Evolutionary conservation across 1,140 invertebrate genomes (phyloP), one percentile per base, ranked within the genome.

Genomic region (Drosophila subpulchrella): DNA sequence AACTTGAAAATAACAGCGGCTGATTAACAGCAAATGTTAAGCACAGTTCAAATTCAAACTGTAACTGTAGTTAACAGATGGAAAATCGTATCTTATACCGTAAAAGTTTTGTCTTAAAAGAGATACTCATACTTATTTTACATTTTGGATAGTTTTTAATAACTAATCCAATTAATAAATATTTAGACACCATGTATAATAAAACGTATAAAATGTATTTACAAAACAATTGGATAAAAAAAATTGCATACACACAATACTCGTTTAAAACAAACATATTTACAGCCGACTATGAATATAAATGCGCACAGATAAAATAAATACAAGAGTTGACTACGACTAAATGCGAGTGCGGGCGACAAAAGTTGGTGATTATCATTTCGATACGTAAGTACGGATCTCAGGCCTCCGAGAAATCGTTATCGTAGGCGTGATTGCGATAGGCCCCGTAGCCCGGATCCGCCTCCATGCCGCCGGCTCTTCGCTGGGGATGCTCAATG

Each of bases 351-450:
- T 50, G 30, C 13, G 47, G 13, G 13, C 7, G 47, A 50, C 6
- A 12, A 20, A 20, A 10, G 7, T 11, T 13, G 27, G 27, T 10
- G 32, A 15, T 8, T 3, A 13, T 13, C 24, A 32, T 10, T 15
- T 32, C 20, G 12, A 17, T 11, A n/a, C 8, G 2, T 2, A 27
- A 17, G 8, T 10, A 4, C 27, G 13, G 10, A 3, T 10, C 12
- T 42, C 39, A 66, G 47, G 61, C 73, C 32, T 76, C 73, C 3
- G 73, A 76, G 12, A 67, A 58, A 56, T 76, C 73, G 30, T 75
- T 65, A 20, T 76, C 73, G 62, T 76, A 76, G 61, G 60, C 73
- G 34, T 76, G 48, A 32, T 76, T 76, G 27, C 73, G 72, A 67
- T 76, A 76, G 11, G 73, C 73, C 6, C 73, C 73, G n/a, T 67